Base-by-base conservation (phyloP, 1,140 invertebrate genomes). In the Sycobia sp. region DNA sequence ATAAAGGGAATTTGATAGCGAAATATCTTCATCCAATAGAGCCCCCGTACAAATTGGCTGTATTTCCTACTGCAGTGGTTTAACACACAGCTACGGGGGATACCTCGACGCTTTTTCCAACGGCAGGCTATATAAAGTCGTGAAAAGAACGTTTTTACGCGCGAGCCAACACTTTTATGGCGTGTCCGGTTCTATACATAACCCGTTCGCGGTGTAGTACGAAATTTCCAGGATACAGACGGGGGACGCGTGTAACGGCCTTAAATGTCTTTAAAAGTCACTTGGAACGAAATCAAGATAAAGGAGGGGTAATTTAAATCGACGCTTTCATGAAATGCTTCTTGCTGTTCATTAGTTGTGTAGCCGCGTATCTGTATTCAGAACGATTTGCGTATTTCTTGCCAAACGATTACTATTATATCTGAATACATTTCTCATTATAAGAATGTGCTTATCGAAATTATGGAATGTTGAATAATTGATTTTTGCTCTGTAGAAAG, bases 271-370 rank as follows among this genome's bases (percentile, higher is more conserved):
- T 34, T 22, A n/a, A 59, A 41, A 49, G 14, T 50, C 41, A 41
- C 32, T 36, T 47, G n/a, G 5, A 41, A 39, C 23, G 4, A 8
- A 32, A 61, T 61, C 36, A 29, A 61, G 36, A 61, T 53, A 53
- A 44, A 51, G 29, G 5, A n/a, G n/a, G 27, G 4, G 9, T 61
- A 32, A 61, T 61, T 61, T 53, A 44, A 61, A 53, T 34, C 13
- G 38, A 51, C 29, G 23, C 11, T 43, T 44, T 18, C 23, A 2
- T 36, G 29, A 59, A 39, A 50, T 59, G 39, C 23, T 8, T 27
- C 18, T 50, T 13, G 38, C 1, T 43, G 11, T 32, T 4, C 29
- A 32, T 11, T 32, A 7, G 29, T 32, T n/a, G 29, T 11, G 11
- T 32, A 11, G 29, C 29, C 4, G 29, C 29, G 5, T 32, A 43